phyloP scores from a whole-genome alignment of 2,888 invertebrate genomes.

The Allygus modestus region DNA sequence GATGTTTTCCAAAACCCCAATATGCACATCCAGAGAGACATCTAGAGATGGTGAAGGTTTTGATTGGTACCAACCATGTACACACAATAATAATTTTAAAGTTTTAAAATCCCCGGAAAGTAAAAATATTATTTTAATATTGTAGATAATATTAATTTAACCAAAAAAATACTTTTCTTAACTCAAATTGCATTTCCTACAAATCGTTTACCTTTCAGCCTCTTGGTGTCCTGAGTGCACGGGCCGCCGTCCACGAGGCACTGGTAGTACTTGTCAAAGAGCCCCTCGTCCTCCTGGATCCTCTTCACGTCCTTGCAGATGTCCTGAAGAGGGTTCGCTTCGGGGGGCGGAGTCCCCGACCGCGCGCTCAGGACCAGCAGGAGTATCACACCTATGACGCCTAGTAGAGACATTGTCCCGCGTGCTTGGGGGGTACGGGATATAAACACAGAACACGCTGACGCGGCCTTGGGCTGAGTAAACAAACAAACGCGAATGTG shows the following conservation, averaged over 20 bases:
- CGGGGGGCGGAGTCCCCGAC: not conserved
- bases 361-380: not conserved
- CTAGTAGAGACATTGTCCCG: not conserved
- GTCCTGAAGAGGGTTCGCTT: not conserved
- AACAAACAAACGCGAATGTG: not conserved
- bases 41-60: too few relatives aligned
- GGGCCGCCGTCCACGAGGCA: slow-evolving; percentile 29
- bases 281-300: slow-evolving; percentile 20
- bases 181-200: too few relatives aligned
- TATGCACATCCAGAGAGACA: too few relatives aligned
- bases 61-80: too few relatives aligned
- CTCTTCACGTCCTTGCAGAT: slow-evolving; percentile 15
- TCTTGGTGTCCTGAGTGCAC: slow-evolving; percentile 29
- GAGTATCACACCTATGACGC: not conserved
- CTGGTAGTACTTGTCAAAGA: slow-evolving; percentile 47
- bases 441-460: slow-evolving; percentile 4
- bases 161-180: too few relatives aligned
- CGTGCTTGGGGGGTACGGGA: not conserved
- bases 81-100: too few relatives aligned
- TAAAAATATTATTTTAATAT: too few relatives aligned
- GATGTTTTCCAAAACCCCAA: too few relatives aligned
- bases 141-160: too few relatives aligned
- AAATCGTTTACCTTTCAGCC: slow-evolving; percentile 19
- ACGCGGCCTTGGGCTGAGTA: not conserved
- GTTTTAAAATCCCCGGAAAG: too few relatives aligned